phyloP scores from a whole-genome alignment of 2,888 invertebrate genomes.

The Synanthedon tipuliformis region DNA sequence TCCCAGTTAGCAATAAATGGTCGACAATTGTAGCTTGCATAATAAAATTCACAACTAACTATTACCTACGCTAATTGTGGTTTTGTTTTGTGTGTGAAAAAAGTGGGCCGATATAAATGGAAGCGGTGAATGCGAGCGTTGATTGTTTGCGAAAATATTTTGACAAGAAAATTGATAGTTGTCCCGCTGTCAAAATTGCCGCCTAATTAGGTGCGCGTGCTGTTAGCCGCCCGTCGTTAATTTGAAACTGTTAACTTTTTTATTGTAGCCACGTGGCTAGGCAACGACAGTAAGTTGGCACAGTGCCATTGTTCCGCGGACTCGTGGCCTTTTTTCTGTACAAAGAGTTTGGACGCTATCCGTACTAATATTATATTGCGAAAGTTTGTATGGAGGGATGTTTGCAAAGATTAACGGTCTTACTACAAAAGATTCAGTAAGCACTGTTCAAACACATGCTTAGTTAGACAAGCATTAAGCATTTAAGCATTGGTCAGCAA shows the following conservation, averaged over 20 bases:
- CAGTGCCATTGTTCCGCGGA: slow-evolving; percentile 1
- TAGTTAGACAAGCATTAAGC: too few species aligned
- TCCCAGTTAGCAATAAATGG: slow-evolving; percentile 12
- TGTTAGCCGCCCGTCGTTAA: slow-evolving; percentile 40
- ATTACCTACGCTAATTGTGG: slow-evolving; percentile 71
- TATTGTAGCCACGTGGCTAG: slow-evolving; percentile 51
- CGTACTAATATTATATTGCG: too few species aligned
- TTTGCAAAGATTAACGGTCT: too few species aligned
- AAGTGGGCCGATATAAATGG: slow-evolving; percentile 34
- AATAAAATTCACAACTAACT: slow-evolving; percentile 36
- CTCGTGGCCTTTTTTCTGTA: background rate
- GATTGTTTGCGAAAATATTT: slow-evolving; percentile 69
- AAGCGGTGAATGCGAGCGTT: slow-evolving; percentile 27
- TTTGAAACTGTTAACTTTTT: slow-evolving; percentile 59
- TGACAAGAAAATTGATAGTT: slow-evolving; percentile 62
- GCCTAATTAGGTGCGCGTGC: slow-evolving; percentile 49
- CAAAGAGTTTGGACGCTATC: background rate
- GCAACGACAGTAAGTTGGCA: slow-evolving; percentile 7
- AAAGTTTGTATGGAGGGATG: too few species aligned
- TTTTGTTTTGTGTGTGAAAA: slow-evolving; percentile 55
- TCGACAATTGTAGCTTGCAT: slow-evolving; percentile 8
- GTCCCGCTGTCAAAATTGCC: slow-evolving; percentile 53
- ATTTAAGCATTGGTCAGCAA: too few species aligned
- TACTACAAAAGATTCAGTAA: too few species aligned
- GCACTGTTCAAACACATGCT: too few species aligned